A percentile compares a stretch with the other conserved stretches of the same genome.
These are phyloP conservation scores for Neodontobutis hainanensis DNA, from an alignment of 2,113 vertebrate species.

Conservation along the genomic window DNA sequence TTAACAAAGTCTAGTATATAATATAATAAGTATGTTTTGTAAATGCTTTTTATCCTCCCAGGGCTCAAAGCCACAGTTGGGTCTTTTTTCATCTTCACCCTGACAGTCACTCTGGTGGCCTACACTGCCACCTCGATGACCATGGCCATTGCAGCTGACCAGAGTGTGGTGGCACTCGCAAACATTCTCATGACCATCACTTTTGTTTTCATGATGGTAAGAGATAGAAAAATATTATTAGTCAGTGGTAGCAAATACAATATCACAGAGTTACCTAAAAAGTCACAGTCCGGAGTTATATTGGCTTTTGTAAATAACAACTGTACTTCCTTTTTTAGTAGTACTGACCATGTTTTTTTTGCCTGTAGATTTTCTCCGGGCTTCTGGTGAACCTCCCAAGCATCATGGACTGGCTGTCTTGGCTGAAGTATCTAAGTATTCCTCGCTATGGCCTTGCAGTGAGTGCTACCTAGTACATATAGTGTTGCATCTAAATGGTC, in stretches of 20 bases:
- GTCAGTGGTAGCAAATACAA: background rate
- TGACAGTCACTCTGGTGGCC: slow-evolving; percentile 85
- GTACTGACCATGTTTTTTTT: slow-evolving; percentile 12
- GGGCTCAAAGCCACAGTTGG: slow-evolving; percentile 81
- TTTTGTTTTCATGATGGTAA: slow-evolving; percentile 95
- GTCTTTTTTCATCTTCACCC: slow-evolving; percentile 86
- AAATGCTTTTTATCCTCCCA: slow-evolving; percentile 45
- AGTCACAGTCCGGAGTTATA: too few species aligned
- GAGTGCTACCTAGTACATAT: slow-evolving; percentile 51
- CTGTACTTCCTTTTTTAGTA: background rate
- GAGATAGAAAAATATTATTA: slow-evolving; percentile 36
- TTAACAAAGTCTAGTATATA: background rate
- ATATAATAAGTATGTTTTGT: background rate
- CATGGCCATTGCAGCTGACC: slow-evolving; percentile 87
- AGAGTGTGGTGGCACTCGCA: slow-evolving; percentile 83
- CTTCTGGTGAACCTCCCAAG: slow-evolving; percentile 88
- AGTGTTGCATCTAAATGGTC: too few species aligned
- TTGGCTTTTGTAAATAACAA: too few species aligned
- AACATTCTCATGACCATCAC: slow-evolving; percentile 86
- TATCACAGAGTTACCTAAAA: too few species aligned
- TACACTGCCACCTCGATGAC: slow-evolving; percentile 88
- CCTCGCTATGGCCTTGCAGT: slow-evolving; percentile 87
- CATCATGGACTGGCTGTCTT: slow-evolving; percentile 82
- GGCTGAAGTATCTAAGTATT: slow-evolving; percentile 94
- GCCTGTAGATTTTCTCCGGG: slow-evolving; percentile 89